phyloP scores from a whole-genome alignment of 1,140 invertebrate species.

The Paracyclopina nana region DNA sequence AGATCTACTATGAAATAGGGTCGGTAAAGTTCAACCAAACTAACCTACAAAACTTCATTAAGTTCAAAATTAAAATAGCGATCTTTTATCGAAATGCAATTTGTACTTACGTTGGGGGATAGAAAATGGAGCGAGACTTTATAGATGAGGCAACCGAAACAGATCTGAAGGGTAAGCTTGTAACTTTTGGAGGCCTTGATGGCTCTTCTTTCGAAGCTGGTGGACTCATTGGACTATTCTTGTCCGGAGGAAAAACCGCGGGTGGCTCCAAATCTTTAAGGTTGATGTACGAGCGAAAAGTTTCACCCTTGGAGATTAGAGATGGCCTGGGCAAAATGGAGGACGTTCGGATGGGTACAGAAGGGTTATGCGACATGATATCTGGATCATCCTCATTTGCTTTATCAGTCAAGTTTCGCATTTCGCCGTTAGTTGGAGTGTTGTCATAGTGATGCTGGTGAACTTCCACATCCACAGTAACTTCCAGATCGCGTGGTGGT shows the following conservation, averaged over 20 bases:
- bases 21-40: too few species aligned
- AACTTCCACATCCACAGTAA: too few species aligned
- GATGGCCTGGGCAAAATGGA: not conserved
- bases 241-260: not conserved
- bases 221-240: not conserved
- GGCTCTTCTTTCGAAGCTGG: not conserved
- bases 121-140: not conserved
- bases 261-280: not conserved
- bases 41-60: too few species aligned
- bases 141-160: not conserved
- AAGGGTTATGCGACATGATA: not conserved
- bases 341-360: not conserved
- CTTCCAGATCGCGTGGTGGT: too few species aligned
- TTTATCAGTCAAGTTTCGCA: too few species aligned
- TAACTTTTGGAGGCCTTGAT: not conserved
- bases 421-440: too few species aligned
- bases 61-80: too few species aligned
- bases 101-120: not conserved
- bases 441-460: too few species aligned
- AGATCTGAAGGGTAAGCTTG: not conserved
- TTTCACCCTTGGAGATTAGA: not conserved
- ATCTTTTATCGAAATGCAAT: too few species aligned
- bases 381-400: too few species aligned
- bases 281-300: constrained; percentile 1
- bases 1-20: too few species aligned